Evolutionary conservation across 2,113 vertebrate species (phyloP).

Genomic region (Euleptes europaea): DNA sequence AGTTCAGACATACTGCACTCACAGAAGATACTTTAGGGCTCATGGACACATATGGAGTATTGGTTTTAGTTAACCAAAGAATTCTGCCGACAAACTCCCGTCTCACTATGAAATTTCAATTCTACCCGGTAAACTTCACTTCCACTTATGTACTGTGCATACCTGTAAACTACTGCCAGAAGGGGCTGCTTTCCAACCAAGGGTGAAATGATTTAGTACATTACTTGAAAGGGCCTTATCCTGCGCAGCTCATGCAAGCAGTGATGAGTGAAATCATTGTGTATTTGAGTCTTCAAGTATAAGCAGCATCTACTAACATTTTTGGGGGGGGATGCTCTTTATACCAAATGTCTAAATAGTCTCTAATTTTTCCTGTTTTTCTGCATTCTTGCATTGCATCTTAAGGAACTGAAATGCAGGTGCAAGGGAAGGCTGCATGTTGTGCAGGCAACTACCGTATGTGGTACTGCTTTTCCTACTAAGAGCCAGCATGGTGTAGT

Average conservation of each 20-base stretch:
- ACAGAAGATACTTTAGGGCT: not conserved
- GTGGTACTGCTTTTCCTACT: too few relatives aligned
- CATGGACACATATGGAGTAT: not conserved
- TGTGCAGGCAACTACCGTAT: too few relatives aligned
- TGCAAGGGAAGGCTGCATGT: too few relatives aligned
- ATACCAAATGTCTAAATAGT: too few relatives aligned
- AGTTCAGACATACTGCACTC: not conserved
- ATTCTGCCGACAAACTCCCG: not conserved
- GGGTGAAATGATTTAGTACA: not conserved
- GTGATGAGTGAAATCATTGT: too few relatives aligned
- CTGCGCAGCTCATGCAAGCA: not conserved
- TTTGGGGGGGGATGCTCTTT: too few relatives aligned
- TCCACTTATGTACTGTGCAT: not conserved
- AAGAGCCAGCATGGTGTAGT: too few relatives aligned
- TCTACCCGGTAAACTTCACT: not conserved
- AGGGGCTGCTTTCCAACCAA: not conserved
- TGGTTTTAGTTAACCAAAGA: not conserved
- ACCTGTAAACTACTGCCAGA: not conserved
- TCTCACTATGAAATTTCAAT: constrained; percentile 3
- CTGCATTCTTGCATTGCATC: too few relatives aligned
- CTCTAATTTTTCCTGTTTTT: too few relatives aligned
- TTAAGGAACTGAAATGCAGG: too few relatives aligned
- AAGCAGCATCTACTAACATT: too few relatives aligned
- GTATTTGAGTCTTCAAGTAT: too few relatives aligned
- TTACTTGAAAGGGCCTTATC: accelerated